Percentiles rank a stretch among this genome's conserved stretches.
These are phyloP conservation scores for Chloropsis hardwickii DNA, from an alignment of 2,113 vertebrate genomes.

Conservation along the genomic window DNA sequence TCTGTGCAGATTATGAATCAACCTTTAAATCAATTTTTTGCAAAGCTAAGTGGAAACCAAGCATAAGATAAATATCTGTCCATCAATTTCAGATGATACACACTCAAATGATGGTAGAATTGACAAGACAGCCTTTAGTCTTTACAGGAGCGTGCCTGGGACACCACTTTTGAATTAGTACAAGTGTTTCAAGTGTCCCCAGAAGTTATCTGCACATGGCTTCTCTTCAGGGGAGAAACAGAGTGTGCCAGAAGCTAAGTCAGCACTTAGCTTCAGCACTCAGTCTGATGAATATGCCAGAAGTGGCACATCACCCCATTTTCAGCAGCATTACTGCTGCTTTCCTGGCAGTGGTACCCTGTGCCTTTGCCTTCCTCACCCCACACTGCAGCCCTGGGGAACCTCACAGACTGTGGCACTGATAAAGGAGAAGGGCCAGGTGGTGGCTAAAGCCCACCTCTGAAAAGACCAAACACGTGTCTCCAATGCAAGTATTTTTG, in stretches of 20 bases:
- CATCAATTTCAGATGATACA: not conserved
- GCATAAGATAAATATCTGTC: not conserved
- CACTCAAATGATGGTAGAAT: not conserved
- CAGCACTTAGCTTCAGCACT: no score
- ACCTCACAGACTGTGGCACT: not conserved
- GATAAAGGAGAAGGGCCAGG: not conserved
- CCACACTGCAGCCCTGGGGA: not conserved
- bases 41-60: not conserved
- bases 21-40: constrained; percentile 23
- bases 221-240: not conserved
- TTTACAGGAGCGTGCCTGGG: not conserved
- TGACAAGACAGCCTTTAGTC: not conserved
- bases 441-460: not conserved
- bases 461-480: not conserved
- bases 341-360: not conserved
- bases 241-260: not conserved
- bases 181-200: not conserved
- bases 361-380: not conserved
- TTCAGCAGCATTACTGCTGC: not conserved
- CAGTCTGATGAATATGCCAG: not conserved
- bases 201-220: not conserved
- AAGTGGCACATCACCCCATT: rapidly evolving
- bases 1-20: not conserved
- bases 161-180: not conserved
- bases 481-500: not conserved